Conservation (phyloP, 2,888 invertebrate species). For the Myathropa florea region DNA sequence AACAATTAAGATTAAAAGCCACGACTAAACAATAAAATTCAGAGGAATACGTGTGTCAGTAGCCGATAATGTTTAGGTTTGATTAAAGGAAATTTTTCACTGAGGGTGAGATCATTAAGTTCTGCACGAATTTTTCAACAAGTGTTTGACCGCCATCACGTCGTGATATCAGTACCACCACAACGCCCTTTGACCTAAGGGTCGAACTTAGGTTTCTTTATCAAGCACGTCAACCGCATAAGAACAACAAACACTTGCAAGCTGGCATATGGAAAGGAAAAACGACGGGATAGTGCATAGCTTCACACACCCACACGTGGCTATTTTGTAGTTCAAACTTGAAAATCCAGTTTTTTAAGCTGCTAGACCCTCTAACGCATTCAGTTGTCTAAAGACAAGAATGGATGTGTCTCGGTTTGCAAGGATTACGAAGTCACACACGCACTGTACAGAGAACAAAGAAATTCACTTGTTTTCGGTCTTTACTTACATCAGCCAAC, state of each 20-base stretch:
- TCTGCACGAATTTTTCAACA: neutral
- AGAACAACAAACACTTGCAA: neutral
- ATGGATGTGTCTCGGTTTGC: neutral
- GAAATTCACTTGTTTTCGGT: neutral
- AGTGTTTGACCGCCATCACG: neutral
- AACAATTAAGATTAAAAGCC: neutral
- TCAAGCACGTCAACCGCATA: neutral
- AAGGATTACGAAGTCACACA: neutral
- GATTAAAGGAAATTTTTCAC: too few relatives aligned
- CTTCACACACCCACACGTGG: neutral
- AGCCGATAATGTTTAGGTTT: too few relatives aligned
- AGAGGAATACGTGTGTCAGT: neutral
- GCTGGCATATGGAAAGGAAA: neutral
- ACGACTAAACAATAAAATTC: neutral
- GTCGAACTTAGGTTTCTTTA: neutral
- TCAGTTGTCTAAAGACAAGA: neutral
- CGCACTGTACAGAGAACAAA: neutral
- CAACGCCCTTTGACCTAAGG: neutral
- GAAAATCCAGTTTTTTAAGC: neutral
- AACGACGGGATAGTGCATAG: neutral
- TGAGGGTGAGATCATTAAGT: too few relatives aligned
- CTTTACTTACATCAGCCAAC: constrained; percentile 91
- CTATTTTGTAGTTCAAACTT: neutral
- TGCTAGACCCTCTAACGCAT: neutral
- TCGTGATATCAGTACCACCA: neutral